phyloP scores from a whole-genome alignment of 2,113 vertebrate species.

The Heliornis fulica region DNA sequence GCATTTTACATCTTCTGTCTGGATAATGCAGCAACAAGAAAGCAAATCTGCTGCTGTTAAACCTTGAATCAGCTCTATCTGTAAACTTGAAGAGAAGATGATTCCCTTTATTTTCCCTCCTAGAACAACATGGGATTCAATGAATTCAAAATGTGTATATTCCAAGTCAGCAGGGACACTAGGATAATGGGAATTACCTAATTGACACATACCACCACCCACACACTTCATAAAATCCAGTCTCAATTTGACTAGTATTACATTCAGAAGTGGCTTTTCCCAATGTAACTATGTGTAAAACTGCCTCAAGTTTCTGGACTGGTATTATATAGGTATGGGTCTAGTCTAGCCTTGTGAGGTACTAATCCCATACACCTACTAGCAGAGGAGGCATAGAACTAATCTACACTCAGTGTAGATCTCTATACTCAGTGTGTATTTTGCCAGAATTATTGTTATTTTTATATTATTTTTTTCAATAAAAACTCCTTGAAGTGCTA shows the following conservation, averaged over 20 bases:
- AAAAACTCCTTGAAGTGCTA: constrained; percentile 17
- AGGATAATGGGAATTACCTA: constrained; percentile 29
- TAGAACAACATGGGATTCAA: background rate
- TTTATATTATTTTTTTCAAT: background rate
- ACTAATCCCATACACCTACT: background rate
- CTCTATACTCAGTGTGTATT: background rate
- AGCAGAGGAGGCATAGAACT: background rate
- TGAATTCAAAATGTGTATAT: constrained; percentile 27
- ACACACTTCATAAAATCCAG: constrained; percentile 10
- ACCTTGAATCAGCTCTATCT: background rate
- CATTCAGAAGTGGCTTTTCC: background rate
- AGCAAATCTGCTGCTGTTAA: background rate
- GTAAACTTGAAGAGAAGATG: background rate
- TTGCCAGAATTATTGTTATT: background rate
- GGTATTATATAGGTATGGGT: background rate
- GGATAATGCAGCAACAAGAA: background rate
- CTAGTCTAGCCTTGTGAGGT: background rate
- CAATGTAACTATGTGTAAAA: background rate
- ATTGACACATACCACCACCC: constrained; percentile 11
- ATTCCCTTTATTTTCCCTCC: background rate
- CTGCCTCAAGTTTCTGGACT: background rate
- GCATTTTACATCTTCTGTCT: background rate
- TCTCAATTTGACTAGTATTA: background rate
- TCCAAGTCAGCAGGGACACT: background rate
- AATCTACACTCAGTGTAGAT: no score